phyloP scores from a whole-genome alignment of 2,888 invertebrate species.

The Cephus spinipes region DNA sequence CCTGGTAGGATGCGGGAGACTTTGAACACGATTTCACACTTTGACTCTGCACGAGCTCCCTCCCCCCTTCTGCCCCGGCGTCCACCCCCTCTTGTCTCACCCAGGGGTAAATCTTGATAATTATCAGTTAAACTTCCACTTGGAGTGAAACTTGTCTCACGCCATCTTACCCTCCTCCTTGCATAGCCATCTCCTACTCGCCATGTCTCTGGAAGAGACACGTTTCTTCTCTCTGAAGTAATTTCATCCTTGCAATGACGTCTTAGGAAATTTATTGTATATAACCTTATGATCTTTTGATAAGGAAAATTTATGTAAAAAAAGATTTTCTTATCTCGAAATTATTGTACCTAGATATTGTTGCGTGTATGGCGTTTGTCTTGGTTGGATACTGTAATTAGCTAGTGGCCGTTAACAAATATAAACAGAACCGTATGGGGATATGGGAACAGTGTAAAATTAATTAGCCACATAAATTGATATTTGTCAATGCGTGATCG shows the following conservation, averaged over 20 bases:
- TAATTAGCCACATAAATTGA: too few relatives aligned
- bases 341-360: neutral
- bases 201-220: too few relatives aligned
- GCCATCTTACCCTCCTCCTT: neutral
- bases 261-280: too few relatives aligned
- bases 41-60: slow-evolving; percentile 51
- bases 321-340: neutral
- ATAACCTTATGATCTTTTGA: too few relatives aligned
- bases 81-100: slow-evolving; percentile 31
- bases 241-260: too few relatives aligned
- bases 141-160: slow-evolving; percentile 37
- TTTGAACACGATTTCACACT: slow-evolving; percentile 67
- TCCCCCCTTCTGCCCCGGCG: slow-evolving; percentile 30
- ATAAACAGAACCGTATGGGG: too few relatives aligned
- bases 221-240: too few relatives aligned
- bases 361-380: neutral
- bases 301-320: neutral
- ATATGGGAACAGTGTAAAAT: too few relatives aligned
- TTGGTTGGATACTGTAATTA: neutral
- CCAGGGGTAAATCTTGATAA: slow-evolving; percentile 59
- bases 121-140: slow-evolving; percentile 61
- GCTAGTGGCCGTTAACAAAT: too few relatives aligned
- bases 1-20: slow-evolving; percentile 47
- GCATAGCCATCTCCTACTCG: too few relatives aligned
- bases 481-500: too few relatives aligned